These are phyloP conservation scores for Ciconia maguari DNA, from an alignment of 2,113 vertebrate species.

Conservation along the genomic window DNA sequence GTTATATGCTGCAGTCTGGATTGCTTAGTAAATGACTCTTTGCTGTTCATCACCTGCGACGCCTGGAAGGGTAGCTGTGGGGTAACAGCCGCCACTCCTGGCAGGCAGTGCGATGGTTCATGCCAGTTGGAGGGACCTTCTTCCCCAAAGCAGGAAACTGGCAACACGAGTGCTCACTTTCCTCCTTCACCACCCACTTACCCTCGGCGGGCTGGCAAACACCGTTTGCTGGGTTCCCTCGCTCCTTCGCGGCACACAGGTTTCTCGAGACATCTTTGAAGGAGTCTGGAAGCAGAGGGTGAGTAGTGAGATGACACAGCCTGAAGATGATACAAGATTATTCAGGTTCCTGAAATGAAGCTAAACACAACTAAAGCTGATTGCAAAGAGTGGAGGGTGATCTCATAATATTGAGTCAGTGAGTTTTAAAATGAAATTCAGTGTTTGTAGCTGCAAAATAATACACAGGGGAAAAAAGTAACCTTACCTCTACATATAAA, in stretches of 20 bases:
- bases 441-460: neutral
- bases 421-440: conserved; percentile 22
- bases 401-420: neutral
- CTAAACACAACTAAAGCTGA: conserved; percentile 5
- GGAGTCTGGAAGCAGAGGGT: conserved; percentile 23
- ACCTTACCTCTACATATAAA: neutral
- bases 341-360: conserved; percentile 18
- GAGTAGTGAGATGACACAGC: conserved; percentile 30
- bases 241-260: neutral
- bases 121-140: conserved; percentile 55
- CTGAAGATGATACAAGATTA: neutral
- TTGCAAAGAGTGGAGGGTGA: neutral
- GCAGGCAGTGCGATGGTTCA: neutral
- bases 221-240: conserved; percentile 39
- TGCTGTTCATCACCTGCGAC: conserved; percentile 14
- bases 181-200: conserved; percentile 47
- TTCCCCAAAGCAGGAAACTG: conserved; percentile 19
- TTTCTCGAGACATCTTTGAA: neutral
- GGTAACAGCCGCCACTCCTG: neutral
- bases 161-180: neutral
- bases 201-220: conserved; percentile 31
- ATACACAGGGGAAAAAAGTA: neutral
- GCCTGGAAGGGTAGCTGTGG: conserved; percentile 4
- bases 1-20: neutral
- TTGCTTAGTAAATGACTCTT: neutral